Conservation (phyloP, 2,113 vertebrate species). For the Isurus oxyrinchus region DNA sequence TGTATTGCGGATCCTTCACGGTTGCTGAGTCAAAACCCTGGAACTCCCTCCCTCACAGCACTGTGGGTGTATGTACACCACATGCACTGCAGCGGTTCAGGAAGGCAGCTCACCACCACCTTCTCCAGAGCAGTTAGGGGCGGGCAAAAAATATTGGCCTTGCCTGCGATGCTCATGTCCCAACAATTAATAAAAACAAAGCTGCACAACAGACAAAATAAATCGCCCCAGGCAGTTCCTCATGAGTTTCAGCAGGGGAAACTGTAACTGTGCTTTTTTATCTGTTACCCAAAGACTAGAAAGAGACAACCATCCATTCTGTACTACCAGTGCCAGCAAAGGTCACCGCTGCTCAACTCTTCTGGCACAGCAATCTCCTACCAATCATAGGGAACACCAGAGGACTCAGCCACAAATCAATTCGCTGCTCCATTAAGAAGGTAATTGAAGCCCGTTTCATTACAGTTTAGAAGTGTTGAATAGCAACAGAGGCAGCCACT, state of each 20-base stretch:
- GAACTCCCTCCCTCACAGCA: no score
- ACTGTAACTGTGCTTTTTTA: neutral
- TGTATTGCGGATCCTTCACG: no score
- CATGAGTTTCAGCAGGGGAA: neutral
- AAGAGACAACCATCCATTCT: neutral
- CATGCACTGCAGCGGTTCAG: no score
- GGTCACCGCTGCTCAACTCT: neutral
- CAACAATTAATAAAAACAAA: no score
- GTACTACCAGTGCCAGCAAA: neutral
- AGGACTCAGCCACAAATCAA: neutral
- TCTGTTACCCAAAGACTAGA: neutral
- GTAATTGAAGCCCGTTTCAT: neutral
- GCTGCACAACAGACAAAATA: neutral
- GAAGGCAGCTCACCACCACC: no score
- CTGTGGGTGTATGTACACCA: no score
- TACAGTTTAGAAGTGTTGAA: neutral
- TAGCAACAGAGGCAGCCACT: neutral
- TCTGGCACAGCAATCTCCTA: neutral
- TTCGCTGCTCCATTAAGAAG: neutral
- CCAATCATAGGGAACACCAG: neutral
- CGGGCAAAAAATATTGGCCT: no score
- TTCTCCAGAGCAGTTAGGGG: no score
- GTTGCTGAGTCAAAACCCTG: no score
- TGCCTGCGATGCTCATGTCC: no score
- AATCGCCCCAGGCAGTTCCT: neutral